phyloP scores from a whole-genome alignment of 2,113 vertebrate species.

The Cettia cetti region DNA sequence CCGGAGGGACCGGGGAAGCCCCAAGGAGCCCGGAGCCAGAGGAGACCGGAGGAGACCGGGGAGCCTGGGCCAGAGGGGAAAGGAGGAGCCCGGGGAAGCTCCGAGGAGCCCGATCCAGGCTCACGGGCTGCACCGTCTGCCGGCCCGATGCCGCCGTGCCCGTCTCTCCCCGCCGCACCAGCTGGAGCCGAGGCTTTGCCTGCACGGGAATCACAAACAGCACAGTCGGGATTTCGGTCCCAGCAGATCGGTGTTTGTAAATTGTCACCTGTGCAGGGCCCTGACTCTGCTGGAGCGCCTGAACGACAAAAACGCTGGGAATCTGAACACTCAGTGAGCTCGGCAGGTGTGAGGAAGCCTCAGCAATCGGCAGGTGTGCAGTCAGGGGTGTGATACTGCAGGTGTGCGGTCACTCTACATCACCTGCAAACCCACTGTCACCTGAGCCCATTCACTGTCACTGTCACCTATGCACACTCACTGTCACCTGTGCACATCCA shows the following conservation, averaged over 20 bases:
- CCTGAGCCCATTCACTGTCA: not conserved
- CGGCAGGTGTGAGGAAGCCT: not conserved
- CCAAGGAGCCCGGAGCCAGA: not conserved
- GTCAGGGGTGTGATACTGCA: not conserved
- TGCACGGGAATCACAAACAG: too few relatives aligned
- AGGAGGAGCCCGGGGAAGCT: too few relatives aligned
- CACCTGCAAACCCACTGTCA: not conserved
- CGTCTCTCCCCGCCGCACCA: not conserved
- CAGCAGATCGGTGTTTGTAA: not conserved
- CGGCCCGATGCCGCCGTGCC: too few relatives aligned
- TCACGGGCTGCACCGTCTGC: not conserved
- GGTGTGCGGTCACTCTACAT: not conserved
- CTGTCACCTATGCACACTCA: too few relatives aligned
- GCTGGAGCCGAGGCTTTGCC: not conserved
- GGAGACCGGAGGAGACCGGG: too few relatives aligned
- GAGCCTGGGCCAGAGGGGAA: too few relatives aligned
- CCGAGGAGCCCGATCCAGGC: too few relatives aligned
- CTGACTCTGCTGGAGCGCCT: not conserved
- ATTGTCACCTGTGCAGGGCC: too few relatives aligned
- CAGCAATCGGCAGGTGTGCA: not conserved
- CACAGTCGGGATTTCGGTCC: accelerated
- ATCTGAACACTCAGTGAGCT: not conserved
- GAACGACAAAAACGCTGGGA: not conserved
- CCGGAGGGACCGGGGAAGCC: too few relatives aligned
- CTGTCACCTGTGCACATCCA: too few relatives aligned